Evolutionary conservation across 2,888 invertebrate genomes (phyloP), one percentile per base, ranked within the genome.

Genomic region (Conops quadrifasciatus): DNA sequence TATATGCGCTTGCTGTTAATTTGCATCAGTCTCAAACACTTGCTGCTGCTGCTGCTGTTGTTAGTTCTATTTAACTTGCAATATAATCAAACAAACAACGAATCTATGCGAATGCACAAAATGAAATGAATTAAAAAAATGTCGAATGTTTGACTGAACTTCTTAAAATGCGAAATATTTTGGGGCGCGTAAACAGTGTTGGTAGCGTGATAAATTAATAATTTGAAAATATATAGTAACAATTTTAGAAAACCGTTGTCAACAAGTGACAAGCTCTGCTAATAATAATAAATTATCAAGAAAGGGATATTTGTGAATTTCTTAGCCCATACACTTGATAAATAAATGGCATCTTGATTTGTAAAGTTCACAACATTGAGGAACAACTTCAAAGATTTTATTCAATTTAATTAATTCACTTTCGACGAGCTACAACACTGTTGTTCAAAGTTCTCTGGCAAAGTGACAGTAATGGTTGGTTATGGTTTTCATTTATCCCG

Each of bases 121-220:
- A 49, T 51, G 26, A 68, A 62, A 47, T 30, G 7, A 70, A 63
- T n/a, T 68, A 9, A 53, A 56, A 60, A 19, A 16, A 21, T 60
- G 3, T 36, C 16, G 19, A 49, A 65, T 65, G 47, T 47, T 64
- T 64, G 45, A 45, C 58, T 73, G 69, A 70, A 66, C 73, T 71
- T 69, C 67, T 56, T 36, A 70, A 62, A 72, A 69, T 69, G 26
- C 26, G 30, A 65, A 47, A 30, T 47, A 68, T 68, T 68, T 59
- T 26, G 36, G 47, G 28, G 43, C 21, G 43, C 43, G 36, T 15
- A 15, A 58, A 21, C 16, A 45, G 67, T 21, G 72, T 26, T 73
- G 65, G 49, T 59, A 56, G 21, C 51, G 24, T 36, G 9, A 36
- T 36, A 36, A 7, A 36, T 36, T 36, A 36, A 36, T 16, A 3